Evolutionary conservation across 2,797 vertebrate species (phyloP).

Genomic region (Cirrhinus molitorella): DNA sequence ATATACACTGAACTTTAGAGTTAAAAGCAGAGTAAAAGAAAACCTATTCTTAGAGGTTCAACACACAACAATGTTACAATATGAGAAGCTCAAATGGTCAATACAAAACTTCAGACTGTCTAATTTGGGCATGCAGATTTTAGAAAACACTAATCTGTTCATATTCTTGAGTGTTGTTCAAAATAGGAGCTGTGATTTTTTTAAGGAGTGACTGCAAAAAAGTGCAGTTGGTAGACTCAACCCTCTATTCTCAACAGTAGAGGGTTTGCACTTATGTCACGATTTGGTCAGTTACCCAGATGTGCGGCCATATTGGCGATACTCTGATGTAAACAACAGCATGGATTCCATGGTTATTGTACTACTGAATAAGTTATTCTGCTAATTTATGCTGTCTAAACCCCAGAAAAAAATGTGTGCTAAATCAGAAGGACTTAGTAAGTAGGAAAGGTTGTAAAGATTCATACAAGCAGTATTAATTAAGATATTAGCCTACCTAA

Average conservation of each 20-base stretch:
- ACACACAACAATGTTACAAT: neutral
- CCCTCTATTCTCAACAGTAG: neutral
- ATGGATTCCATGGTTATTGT: too few species aligned
- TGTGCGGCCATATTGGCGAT: too few species aligned
- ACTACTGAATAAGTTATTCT: too few species aligned
- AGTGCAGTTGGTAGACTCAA: neutral
- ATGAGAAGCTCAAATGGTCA: neutral
- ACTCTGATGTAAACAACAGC: too few species aligned
- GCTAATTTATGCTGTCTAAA: too few species aligned
- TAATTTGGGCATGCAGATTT: neutral
- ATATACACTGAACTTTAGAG: neutral
- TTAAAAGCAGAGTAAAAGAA: neutral
- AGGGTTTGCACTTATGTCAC: too few species aligned
- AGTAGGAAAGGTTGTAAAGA: too few species aligned
- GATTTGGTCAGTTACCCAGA: too few species aligned
- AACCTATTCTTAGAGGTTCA: neutral
- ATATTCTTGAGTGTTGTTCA: neutral
- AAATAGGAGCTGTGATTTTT: neutral
- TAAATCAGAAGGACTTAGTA: too few species aligned
- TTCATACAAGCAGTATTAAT: too few species aligned
- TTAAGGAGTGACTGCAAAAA: neutral
- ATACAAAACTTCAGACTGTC: neutral
- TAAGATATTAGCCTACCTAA: too few species aligned
- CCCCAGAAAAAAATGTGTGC: too few species aligned
- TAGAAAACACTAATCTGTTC: neutral